Percentiles rank a stretch among this genome's conserved stretches.
These are phyloP conservation scores for Probosciger aterrimus DNA, from an alignment of 2,113 vertebrate species.

Conservation along the genomic window DNA sequence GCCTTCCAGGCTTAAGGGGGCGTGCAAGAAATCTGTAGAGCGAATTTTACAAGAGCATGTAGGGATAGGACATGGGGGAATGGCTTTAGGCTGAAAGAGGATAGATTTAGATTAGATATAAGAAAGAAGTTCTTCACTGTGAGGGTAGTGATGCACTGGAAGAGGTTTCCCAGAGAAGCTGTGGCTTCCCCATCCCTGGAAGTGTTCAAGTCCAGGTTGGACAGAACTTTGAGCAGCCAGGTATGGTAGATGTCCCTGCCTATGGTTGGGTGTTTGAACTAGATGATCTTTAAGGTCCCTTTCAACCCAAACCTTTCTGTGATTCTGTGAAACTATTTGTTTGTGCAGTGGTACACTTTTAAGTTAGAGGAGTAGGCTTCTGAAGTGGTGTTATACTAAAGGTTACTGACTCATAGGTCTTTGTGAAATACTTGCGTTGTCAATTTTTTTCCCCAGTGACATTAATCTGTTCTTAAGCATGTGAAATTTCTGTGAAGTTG, in stretches of 20 bases:
- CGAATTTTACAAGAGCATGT: neutral
- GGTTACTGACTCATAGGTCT: neutral
- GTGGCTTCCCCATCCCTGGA: neutral
- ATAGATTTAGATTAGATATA: neutral
- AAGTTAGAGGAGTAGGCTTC: neutral
- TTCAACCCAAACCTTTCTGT: neutral
- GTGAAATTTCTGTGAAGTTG: neutral
- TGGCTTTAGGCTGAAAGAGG: neutral
- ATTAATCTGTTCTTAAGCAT: neutral
- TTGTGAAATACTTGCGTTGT: neutral
- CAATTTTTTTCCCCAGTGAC: neutral
- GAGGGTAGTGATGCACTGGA: neutral
- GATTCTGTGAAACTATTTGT: neutral
- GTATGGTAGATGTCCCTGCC: neutral
- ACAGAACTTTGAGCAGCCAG: neutral
- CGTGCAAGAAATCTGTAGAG: neutral
- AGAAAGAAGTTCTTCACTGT: neutral
- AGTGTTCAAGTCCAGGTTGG: neutral
- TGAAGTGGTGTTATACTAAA: neutral
- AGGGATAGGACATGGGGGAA: neutral
- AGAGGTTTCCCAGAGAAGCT: neutral
- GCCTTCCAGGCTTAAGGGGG: neutral
- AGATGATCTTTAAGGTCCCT: neutral
- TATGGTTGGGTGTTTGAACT: neutral
- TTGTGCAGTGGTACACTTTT: neutral